phyloP scores from a whole-genome alignment of 2,797 vertebrate species.

The Cuculus canorus region DNA sequence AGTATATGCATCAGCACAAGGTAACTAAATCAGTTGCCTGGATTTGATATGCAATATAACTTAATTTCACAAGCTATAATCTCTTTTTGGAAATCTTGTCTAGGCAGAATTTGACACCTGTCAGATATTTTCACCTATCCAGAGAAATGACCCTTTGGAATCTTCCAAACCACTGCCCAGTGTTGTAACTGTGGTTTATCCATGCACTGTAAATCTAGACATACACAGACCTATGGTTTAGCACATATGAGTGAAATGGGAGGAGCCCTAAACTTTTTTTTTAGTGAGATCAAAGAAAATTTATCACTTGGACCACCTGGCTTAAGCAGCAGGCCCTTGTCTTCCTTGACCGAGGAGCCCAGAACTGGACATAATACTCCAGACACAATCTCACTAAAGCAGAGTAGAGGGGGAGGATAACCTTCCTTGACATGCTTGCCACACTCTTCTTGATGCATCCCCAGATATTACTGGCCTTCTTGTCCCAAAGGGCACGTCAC shows the following conservation, averaged over 20 bases:
- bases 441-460: too few species aligned
- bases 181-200: neutral
- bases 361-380: too few species aligned
- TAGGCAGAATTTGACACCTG: neutral
- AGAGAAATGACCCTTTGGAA: neutral
- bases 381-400: too few species aligned
- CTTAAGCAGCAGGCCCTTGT: neutral
- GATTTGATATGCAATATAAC: neutral
- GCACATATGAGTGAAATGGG: neutral
- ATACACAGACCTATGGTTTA: neutral
- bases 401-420: too few species aligned
- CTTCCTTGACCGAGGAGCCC: too few species aligned
- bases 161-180: rapidly evolving
- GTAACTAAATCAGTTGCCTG: neutral
- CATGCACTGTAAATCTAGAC: neutral
- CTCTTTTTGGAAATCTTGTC: neutral
- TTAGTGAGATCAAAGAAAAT: neutral
- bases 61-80: neutral
- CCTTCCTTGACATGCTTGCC: too few species aligned
- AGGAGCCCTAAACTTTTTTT: neutral
- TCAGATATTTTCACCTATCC: neutral
- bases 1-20: neutral
- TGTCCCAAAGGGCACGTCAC: too few species aligned
- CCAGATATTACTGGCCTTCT: too few species aligned
- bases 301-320: neutral